Base-by-base conservation (phyloP, 2,797 vertebrate species). In the Squalus acanthias region DNA sequence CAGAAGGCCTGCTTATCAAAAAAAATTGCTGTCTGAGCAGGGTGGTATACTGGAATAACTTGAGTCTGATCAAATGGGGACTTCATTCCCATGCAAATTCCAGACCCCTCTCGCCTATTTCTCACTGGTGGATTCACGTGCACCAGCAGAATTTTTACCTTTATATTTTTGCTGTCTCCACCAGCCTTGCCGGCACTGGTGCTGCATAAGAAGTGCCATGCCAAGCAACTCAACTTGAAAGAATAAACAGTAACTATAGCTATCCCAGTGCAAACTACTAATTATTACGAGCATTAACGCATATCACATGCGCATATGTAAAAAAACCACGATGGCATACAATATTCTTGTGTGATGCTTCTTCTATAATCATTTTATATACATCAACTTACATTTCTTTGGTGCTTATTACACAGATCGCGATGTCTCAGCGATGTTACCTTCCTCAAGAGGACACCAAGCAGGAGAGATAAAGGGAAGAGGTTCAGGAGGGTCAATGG, bases 391-490 rank as follows among this genome's bases (percentile, higher is more conserved):
- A 65, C 15, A 69, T 46, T 93, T 93, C 91, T 93, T 93, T 93
- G 65, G 63, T 69, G 63, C n/a, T 93, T 93, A 12, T 93, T 67
- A 67, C 57, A 91, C 63, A 93, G 63, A 69, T 46, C n/a, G 22
- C 33, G n/a, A 67, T 93, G 29, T 92, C 89, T 65, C 89, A 65
- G 89, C 6, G 60, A 92, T 33, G n/a, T 93, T 46, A 65, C 65
- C 20, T 93, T 69, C 91, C n/a, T 93, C 91, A 69, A 69, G n/a
- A 93, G 17, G 20, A 93, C n/a, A 39, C n/a, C n/a, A 93, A 46
- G n/a, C 91, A 93, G 63, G 65, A 46, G 17, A 93, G 39, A 20
- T 46, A 93, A 69, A 93, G 91, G 65, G 91, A 93, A 93, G n/a
- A 69, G 65, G 17, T 20, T 46, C 63, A 93, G 13, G 17, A 67